These are phyloP conservation scores for Strigops habroptila DNA, from an alignment of 2,113 vertebrate species.

Conservation along the genomic window DNA sequence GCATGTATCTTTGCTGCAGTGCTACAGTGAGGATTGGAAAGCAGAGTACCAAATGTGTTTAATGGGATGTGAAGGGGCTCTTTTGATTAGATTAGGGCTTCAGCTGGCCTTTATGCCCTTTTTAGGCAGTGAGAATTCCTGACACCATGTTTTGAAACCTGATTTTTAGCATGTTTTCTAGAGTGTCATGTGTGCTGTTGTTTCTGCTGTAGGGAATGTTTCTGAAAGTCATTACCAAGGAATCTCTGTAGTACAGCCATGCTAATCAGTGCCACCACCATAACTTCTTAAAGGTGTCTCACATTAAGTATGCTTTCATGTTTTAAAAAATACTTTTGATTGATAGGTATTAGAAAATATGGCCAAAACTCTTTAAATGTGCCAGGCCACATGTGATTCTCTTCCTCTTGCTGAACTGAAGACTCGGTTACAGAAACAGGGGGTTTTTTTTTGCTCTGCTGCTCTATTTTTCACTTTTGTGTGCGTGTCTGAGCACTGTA, in stretches of 20 bases:
- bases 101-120: background rate
- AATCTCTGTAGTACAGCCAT: background rate
- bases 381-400: background rate
- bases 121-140: background rate
- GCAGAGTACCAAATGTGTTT: background rate
- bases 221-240: background rate
- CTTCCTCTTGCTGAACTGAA: background rate
- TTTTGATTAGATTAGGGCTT: slow-evolving; percentile 2
- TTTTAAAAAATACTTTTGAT: background rate
- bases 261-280: background rate
- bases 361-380: background rate
- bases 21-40: background rate
- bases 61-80: background rate
- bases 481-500: background rate
- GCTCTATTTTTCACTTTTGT: background rate
- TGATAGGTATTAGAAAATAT: background rate
- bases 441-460: background rate
- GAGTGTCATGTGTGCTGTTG: background rate
- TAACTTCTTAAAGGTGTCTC: background rate
- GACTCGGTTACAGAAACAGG: background rate
- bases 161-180: background rate
- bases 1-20: background rate
- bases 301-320: background rate
- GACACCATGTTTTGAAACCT: background rate
- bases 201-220: background rate